Percentiles rank a stretch among this genome's conserved stretches.
These are phyloP conservation scores for Crematogaster levior DNA, from an alignment of 2,888 invertebrate species.

Conservation along the genomic window DNA sequence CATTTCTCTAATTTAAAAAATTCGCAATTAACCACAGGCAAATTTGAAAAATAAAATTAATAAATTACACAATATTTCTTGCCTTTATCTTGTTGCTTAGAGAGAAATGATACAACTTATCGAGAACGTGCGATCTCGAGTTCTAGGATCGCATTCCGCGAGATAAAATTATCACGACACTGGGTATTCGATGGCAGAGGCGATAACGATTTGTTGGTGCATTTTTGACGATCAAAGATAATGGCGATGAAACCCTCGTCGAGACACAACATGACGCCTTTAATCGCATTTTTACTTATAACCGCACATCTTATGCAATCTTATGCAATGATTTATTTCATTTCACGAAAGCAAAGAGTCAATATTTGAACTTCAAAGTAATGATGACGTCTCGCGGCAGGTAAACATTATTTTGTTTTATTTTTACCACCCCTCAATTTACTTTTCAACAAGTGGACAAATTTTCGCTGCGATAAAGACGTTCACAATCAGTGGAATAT, in stretches of 20 bases:
- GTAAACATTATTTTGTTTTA: not conserved
- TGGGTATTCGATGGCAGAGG: not conserved
- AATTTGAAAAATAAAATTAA: not conserved
- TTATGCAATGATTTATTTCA: constrained; percentile 40
- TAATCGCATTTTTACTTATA: constrained; percentile 15
- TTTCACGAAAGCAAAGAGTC: not conserved
- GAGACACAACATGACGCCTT: not conserved
- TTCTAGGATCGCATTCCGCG: constrained; percentile 19
- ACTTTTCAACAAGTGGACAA: not conserved
- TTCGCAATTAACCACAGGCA: not conserved
- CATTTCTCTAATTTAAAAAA: not conserved
- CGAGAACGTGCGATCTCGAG: constrained; percentile 12
- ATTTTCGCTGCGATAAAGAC: not conserved
- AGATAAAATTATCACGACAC: constrained; percentile 50
- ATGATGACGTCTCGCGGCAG: constrained; percentile 1
- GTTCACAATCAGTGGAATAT: not conserved
- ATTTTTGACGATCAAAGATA: constrained; percentile 22
- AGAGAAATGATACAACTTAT: constrained; percentile 24
- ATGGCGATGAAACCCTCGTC: not conserved
- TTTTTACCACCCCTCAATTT: not conserved
- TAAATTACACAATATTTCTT: not conserved
- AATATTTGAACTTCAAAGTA: constrained; percentile 30
- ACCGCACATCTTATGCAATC: too few relatives aligned
- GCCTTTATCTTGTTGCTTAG: constrained; percentile 12
- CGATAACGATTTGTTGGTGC: not conserved